phyloP scores from a whole-genome alignment of 2,797 vertebrate species.

The Parauchenoglanis ngamensis region DNA sequence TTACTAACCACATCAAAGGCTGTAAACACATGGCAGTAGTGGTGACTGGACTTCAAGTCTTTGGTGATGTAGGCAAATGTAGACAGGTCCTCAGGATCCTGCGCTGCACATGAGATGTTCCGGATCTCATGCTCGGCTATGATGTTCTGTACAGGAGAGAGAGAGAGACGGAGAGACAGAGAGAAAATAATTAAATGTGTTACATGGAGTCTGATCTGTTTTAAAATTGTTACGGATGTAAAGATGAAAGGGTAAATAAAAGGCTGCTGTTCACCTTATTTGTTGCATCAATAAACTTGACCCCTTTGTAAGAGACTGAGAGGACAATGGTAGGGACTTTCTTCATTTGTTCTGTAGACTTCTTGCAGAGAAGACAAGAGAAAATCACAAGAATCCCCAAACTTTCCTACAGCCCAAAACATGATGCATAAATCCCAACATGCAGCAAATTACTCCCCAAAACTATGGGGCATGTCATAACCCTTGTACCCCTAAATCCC shows the following conservation, averaged over 20 bases:
- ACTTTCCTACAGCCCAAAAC: not conserved
- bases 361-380: conserved; percentile 74
- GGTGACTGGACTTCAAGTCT: conserved; percentile 99
- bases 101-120: conserved; percentile 98
- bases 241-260: not conserved
- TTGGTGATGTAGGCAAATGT: conserved; percentile 99
- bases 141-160: conserved; percentile 79
- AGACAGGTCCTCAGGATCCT: conserved; percentile 97
- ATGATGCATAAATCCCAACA: not conserved
- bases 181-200: not conserved
- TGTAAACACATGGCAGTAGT: conserved; percentile 99
- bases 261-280: conserved; percentile 84
- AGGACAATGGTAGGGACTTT: conserved; percentile 97
- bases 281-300: conserved; percentile 98
- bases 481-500: not conserved
- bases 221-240: not conserved
- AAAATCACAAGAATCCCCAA: conserved; percentile 24
- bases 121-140: conserved; percentile 99
- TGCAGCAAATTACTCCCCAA: not conserved
- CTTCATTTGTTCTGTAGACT: conserved; percentile 99
- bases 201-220: not conserved
- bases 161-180: not conserved
- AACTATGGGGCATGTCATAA: too few species aligned
- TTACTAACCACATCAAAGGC: conserved; percentile 96
- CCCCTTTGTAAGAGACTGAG: conserved; percentile 98